phyloP scores from a whole-genome alignment of 2,888 invertebrate species.

The Apotomis turbidana region DNA sequence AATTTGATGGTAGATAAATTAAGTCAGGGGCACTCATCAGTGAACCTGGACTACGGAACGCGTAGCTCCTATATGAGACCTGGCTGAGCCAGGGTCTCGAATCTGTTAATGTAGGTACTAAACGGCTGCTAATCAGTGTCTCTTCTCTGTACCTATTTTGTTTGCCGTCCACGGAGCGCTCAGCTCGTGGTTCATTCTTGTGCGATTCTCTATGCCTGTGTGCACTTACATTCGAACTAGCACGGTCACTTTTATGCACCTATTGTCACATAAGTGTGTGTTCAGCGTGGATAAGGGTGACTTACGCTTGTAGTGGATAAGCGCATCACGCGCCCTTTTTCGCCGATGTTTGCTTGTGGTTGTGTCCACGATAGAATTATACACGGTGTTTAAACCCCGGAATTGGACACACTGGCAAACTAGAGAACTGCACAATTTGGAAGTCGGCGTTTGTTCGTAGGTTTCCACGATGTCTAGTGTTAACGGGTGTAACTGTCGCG shows the following conservation, averaged over 20 bases:
- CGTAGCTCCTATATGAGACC: not conserved
- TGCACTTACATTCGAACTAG: not conserved
- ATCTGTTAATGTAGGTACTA: conserved; percentile 6
- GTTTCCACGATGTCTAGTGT: conserved; percentile 38
- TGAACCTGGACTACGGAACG: not conserved
- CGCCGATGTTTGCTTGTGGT: no score
- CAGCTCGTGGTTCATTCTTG: not conserved
- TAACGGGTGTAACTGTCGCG: conserved; percentile 45
- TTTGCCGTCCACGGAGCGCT: not conserved
- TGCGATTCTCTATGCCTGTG: not conserved
- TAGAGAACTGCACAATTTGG: not conserved
- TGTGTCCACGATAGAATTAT: no score
- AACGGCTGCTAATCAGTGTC: conserved; percentile 27
- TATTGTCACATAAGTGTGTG: not conserved
- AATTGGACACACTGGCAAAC: not conserved
- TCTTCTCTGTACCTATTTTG: conserved; percentile 3
- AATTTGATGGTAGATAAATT: not conserved
- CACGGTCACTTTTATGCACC: not conserved
- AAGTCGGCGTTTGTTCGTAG: conserved; percentile 7
- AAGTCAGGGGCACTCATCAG: not conserved
- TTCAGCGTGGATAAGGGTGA: not conserved
- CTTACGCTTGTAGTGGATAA: no score
- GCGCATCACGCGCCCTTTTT: no score
- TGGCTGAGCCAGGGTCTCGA: not conserved
- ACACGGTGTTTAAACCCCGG: not conserved